phyloP scores from a whole-genome alignment of 2,797 vertebrate genomes.

The Helarctos malayanus region DNA sequence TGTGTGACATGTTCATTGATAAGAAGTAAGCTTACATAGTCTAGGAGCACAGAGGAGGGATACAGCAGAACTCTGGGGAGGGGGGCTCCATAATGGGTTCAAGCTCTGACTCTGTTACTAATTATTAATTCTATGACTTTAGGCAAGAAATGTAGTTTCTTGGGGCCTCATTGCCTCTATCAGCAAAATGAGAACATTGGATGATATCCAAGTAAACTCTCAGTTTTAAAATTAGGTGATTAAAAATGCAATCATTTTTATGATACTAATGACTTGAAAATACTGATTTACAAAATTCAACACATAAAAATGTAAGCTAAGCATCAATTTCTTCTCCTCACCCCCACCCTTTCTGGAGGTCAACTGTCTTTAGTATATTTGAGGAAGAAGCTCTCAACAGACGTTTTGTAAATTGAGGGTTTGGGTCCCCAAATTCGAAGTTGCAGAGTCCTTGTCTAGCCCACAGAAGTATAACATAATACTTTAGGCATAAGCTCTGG shows the following conservation, averaged over 20 bases:
- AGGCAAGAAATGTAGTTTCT: constrained; percentile 33
- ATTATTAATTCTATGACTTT: not conserved
- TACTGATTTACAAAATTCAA: constrained; percentile 58
- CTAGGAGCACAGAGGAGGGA: not conserved
- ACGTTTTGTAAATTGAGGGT: not conserved
- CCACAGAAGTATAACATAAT: not conserved
- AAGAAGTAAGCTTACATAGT: not conserved
- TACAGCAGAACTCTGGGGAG: not conserved
- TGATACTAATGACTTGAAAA: constrained; percentile 55
- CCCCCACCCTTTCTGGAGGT: not conserved
- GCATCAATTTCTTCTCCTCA: not conserved
- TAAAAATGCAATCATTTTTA: constrained; percentile 70
- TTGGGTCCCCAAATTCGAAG: not conserved
- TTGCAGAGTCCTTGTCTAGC: not conserved
- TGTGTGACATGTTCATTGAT: no score
- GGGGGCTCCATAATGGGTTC: not conserved
- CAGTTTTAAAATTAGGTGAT: constrained; percentile 66
- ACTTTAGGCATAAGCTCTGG: not conserved
- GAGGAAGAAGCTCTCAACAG: not conserved
- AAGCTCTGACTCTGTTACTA: not conserved
- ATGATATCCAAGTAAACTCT: constrained; percentile 52
- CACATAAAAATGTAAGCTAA: constrained; percentile 1
- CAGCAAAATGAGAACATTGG: constrained; percentile 63
- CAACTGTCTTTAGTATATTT: not conserved
- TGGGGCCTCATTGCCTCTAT: not conserved